These are phyloP conservation scores for Sphyrna mokarran DNA, from an alignment of 2,113 vertebrate species.

Conservation along the genomic window DNA sequence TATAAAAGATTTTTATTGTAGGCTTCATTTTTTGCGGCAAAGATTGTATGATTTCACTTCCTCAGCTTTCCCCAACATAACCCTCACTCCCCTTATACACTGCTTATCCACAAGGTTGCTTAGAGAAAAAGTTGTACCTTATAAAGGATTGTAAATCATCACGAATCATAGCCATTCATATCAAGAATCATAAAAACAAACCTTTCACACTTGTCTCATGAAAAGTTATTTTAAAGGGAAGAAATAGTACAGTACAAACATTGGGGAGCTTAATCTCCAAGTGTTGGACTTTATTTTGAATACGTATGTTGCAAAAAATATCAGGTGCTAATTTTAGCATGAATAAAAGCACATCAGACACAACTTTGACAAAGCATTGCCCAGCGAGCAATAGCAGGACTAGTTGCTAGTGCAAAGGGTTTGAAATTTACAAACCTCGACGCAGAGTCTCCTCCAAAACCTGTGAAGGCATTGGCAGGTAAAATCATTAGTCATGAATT, in stretches of 20 bases:
- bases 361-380: conserved; percentile 15
- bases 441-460: conserved; percentile 57
- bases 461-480: conserved; percentile 70
- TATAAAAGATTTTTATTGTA: background rate
- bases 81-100: background rate
- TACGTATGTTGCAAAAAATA: background rate
- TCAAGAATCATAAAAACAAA: background rate
- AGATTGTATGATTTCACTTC: background rate
- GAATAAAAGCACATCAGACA: conserved; percentile 24
- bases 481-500: conserved; percentile 61
- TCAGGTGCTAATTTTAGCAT: conserved; percentile 17
- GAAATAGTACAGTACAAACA: background rate
- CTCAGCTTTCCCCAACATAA: background rate
- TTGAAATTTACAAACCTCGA: conserved; percentile 31
- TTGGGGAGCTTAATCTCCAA: background rate
- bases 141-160: background rate
- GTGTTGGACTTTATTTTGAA: background rate
- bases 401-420: conserved; percentile 3
- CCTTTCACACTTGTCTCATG: background rate
- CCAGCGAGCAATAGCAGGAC: background rate
- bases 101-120: background rate
- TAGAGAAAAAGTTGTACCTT: background rate
- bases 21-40: background rate
- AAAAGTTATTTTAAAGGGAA: background rate
- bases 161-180: background rate